phyloP scores from a whole-genome alignment of 2,113 vertebrate genomes.

The Emydura subglobosa region DNA sequence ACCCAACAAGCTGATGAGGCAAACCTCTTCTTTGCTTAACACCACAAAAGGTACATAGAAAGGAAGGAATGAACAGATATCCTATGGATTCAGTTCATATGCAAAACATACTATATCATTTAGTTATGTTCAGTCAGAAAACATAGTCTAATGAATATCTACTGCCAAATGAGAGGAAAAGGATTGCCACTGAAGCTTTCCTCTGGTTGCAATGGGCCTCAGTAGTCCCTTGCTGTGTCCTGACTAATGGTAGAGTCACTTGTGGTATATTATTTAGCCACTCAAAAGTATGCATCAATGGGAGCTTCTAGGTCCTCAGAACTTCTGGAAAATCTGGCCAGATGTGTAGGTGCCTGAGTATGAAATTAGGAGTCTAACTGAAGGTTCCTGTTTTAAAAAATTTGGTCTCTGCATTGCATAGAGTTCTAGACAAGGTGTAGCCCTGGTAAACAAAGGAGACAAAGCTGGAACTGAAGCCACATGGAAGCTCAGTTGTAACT shows the following conservation, averaged over 20 bases:
- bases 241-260: background rate
- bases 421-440: rapidly evolving
- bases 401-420: background rate
- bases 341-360: background rate
- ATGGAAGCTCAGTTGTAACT: background rate
- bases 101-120: slow-evolving; percentile 65
- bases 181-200: slow-evolving; percentile 52
- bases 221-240: background rate
- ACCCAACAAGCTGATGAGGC: slow-evolving; percentile 40
- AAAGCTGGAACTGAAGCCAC: background rate
- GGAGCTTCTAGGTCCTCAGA: background rate
- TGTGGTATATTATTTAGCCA: background rate
- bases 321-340: background rate
- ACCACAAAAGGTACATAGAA: slow-evolving; percentile 59
- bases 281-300: background rate
- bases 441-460: background rate
- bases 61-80: slow-evolving; percentile 65
- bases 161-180: slow-evolving; percentile 45
- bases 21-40: slow-evolving; percentile 61
- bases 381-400: background rate
- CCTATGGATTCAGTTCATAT: slow-evolving; percentile 65
- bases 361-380: background rate
- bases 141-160: slow-evolving; percentile 59
- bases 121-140: slow-evolving; percentile 72
- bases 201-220: slow-evolving; percentile 25